phyloP scores from a whole-genome alignment of 2,113 vertebrate genomes.

The Oncorhynchus mykiss region DNA sequence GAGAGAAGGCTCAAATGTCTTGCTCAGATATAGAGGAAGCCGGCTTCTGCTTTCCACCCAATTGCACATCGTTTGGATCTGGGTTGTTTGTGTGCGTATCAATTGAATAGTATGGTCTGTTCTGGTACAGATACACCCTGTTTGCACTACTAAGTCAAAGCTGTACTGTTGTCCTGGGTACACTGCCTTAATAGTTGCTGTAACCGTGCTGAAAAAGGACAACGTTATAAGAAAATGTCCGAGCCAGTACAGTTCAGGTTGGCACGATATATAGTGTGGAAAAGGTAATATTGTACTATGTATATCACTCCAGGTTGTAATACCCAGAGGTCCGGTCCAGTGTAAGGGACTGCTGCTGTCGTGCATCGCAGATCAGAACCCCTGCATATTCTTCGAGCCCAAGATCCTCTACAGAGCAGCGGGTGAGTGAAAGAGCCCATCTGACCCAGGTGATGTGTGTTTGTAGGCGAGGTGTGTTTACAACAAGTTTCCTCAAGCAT shows the following conservation, averaged over 20 bases:
- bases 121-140: too few relatives aligned
- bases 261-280: too few relatives aligned
- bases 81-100: too few relatives aligned
- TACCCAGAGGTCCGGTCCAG: constrained; percentile 93
- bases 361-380: constrained; percentile 93
- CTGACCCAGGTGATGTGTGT: background rate
- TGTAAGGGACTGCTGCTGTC: constrained; percentile 93
- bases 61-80: too few relatives aligned
- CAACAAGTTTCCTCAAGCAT: background rate
- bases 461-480: background rate
- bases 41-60: background rate
- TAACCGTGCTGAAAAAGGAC: too few relatives aligned
- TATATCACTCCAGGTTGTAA: constrained; percentile 79
- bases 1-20: background rate
- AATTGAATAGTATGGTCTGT: too few relatives aligned
- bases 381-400: constrained; percentile 99
- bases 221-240: too few relatives aligned
- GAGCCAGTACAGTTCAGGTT: too few relatives aligned
- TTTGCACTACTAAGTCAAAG: too few relatives aligned
- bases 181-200: too few relatives aligned
- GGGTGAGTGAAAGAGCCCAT: constrained; percentile 75
- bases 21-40: background rate
- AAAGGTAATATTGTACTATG: background rate
- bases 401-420: constrained; percentile 99
- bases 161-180: too few relatives aligned